These are phyloP conservation scores for Agriopis aurantiaria DNA, from an alignment of 2,888 invertebrate species.

Conservation along the genomic window DNA sequence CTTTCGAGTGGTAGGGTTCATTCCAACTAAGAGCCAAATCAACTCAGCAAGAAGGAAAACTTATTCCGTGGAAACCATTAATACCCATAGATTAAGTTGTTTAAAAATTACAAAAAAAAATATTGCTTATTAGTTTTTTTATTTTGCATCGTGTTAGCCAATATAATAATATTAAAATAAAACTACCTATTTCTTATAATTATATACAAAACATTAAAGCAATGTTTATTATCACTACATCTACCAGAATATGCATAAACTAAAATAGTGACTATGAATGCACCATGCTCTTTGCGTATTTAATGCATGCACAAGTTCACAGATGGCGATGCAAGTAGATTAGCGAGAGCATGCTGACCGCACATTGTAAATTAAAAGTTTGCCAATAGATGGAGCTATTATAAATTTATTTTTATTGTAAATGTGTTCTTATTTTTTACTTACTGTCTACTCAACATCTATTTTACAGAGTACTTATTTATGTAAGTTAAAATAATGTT, in stretches of 20 bases:
- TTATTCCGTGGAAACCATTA: too few species aligned
- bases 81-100: too few species aligned
- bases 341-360: slow-evolving; percentile 40
- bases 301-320: slow-evolving; percentile 67
- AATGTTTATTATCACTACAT: slow-evolving; percentile 34
- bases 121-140: too few species aligned
- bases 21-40: neutral
- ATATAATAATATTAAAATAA: too few species aligned
- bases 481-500: neutral
- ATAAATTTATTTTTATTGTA: neutral
- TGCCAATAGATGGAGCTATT: slow-evolving; percentile 72
- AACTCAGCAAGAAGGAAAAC: neutral
- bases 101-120: too few species aligned
- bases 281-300: slow-evolving; percentile 43
- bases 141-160: too few species aligned
- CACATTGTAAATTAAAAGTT: slow-evolving; percentile 54
- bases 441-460: neutral
- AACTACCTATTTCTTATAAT: too few species aligned
- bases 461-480: neutral
- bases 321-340: slow-evolving; percentile 73
- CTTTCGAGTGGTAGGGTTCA: neutral
- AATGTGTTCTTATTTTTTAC: neutral
- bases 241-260: slow-evolving; percentile 35
- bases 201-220: too few species aligned
- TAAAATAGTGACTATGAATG: slow-evolving; percentile 21